Evolutionary conservation across 2,797 vertebrate species (phyloP), one percentile per base, ranked within the genome.

Genomic region (Lemur catta): DNA sequence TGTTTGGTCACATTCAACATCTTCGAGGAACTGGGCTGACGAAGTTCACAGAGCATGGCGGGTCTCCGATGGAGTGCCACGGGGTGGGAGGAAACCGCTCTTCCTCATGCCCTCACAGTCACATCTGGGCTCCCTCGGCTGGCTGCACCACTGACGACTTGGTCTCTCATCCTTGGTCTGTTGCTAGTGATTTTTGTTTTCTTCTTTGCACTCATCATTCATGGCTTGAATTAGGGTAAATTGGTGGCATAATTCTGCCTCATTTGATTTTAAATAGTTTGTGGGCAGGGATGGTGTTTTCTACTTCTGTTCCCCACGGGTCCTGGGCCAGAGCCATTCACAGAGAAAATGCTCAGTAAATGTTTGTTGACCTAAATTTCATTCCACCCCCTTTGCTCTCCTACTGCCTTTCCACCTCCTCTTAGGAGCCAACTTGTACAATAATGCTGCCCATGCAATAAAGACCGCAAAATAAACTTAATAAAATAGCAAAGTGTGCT

Each of bases 231-330:
- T 84, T 71, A 72, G 20, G 18, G 22, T 96, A 76, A 84, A 78
- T 78, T 43, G 41, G 76, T 71, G 52, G 24, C 30, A 22, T 46
- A 50, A 81, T 87, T 88, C 71, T 90, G 52, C 67, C 57, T 93
- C 24, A 14, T 85, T 84, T 93, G 90, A 81, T 80, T 95, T 94
- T 71, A 84, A 85, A 38, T 46, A 78, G 33, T 61, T 63, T 84
- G 50, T 46, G 59, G 95, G 33, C 24, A 88, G 57, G 63, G 35
- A 24, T 94, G 38, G 20, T 69, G 35, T 93, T 86, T 92, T 63
- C 38, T 63, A 14, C 57, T 88, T 88, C 57, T 84, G 52, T 76
- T 81, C 63, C 28, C 14, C 43, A 24, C 0, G 33, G 20, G 20
- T 67, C 52, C 63, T 88, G 84, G 63, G 52, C 55, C 35, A 30